Base-by-base conservation (phyloP, 2,888 invertebrate species). In the Phengaris alcon region DNA sequence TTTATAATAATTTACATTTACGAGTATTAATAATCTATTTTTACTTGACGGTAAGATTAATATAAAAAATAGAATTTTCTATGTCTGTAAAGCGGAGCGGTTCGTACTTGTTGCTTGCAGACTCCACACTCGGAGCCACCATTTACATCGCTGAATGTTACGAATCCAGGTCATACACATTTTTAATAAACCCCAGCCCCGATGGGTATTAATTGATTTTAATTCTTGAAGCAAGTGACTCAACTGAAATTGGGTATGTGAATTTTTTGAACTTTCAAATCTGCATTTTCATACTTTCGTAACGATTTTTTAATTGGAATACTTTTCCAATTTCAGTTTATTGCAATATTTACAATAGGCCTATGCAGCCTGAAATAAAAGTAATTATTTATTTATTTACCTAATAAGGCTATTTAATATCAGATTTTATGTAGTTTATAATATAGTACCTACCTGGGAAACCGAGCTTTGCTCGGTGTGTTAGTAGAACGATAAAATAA, bases 121-220 rank as follows among this genome's bases (percentile, higher is more conserved):
- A 7, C 59, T 22, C 8, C 48, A 22, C 59, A 57, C 15, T 57
- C 22, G 59, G 13, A 44, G 64, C 64, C 52, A 64, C 64, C 52
- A 64, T 64, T 64, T 64, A 44, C 64, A 35, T 6, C 6, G 64
- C 13, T 59, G 10, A 22, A 52, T 52, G 52, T 52, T 8, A 52
- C 52, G 52, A 64, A 64, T 64, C 64, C 64, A 64, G 64, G 64
- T 64, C 64, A 64, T 64, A 64, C 35, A 64, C 35, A 64, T 64
- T 64, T 64, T 64, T 64, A 64, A 64, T 44, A 64, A 64, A 35
- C 64, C 13, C 35, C 35, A 12, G 3, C 5, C 35, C 64, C 35
- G 35, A 64, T 44, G 44, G 35, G 64, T 44, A 64, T 44, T 44
- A 64, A 64, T 64, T 64, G 35, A 64, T 44, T 64, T 44, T 12